Percentiles rank a stretch among this genome's conserved stretches.
phyloP scores from a whole-genome alignment of 2,113 vertebrate species.

The Marcusenius ussheri region DNA sequence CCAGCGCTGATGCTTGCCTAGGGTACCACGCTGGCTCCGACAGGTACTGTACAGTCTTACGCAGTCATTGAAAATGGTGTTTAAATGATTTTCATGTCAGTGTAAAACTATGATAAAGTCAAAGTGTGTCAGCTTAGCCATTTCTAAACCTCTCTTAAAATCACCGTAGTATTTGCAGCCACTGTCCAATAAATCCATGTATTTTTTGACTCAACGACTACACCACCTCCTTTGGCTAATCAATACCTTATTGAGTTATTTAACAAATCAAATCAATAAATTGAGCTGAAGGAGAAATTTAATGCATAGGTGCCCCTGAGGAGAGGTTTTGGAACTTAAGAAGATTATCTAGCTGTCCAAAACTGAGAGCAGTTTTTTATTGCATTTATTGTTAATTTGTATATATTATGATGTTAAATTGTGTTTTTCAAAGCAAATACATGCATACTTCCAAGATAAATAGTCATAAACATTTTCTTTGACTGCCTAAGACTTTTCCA shows the following conservation, averaged over 20 bases:
- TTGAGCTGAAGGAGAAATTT: not conserved
- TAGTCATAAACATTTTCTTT: not conserved
- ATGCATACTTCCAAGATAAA: not conserved
- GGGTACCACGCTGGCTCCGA: not conserved
- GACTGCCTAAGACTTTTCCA: not conserved
- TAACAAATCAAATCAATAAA: not conserved
- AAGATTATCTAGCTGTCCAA: not conserved
- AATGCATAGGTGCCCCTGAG: not conserved
- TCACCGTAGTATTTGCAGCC: not conserved
- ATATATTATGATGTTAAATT: not conserved
- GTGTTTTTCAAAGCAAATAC: not conserved
- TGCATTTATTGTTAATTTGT: not conserved
- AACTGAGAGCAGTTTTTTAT: not conserved
- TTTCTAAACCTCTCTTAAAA: not conserved
- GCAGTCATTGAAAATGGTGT: not conserved
- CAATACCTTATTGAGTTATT: not conserved
- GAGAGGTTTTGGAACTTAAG: not conserved
- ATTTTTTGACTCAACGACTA: not conserved
- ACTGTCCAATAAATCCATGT: not conserved
- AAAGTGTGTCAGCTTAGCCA: not conserved
- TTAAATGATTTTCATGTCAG: not conserved
- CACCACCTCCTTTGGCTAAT: not conserved
- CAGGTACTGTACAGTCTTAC: not conserved
- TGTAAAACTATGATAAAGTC: not conserved
- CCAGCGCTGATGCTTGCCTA: not conserved